phyloP scores from a whole-genome alignment of 23 tunicate genomes.

The Corella eumyota region DNA sequence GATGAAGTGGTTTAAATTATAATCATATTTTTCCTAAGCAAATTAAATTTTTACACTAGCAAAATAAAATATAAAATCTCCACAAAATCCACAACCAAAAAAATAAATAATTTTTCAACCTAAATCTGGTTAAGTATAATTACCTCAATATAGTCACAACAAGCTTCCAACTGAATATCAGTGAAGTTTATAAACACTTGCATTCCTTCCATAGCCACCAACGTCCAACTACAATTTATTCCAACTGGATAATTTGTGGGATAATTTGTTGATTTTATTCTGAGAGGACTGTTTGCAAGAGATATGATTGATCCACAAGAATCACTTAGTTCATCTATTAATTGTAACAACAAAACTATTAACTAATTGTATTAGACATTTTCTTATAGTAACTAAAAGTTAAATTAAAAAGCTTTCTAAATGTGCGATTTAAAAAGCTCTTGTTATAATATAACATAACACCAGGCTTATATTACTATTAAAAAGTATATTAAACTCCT shows the following conservation, averaged over 20 bases:
- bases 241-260: conserved; percentile 23
- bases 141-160: conserved; percentile 54
- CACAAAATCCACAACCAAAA: too few species aligned
- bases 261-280: conserved; percentile 23
- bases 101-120: neutral
- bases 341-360: neutral
- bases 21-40: too few species aligned
- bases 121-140: neutral
- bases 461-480: too few species aligned
- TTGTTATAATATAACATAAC: too few species aligned
- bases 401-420: neutral
- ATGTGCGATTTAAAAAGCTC: neutral
- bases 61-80: too few species aligned
- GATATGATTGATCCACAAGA: neutral
- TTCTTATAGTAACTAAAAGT: neutral
- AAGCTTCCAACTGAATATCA: conserved; percentile 22
- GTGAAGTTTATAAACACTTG: conserved; percentile 11
- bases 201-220: conserved; percentile 33
- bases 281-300: neutral
- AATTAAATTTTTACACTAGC: too few species aligned
- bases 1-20: too few species aligned
- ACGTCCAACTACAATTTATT: conserved; percentile 38
- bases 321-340: neutral
- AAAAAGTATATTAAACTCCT: too few species aligned
- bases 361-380: neutral